Evolutionary conservation across 1,140 invertebrate genomes (phyloP).

Genomic region (Aphelenchoides fujianensis): DNA sequence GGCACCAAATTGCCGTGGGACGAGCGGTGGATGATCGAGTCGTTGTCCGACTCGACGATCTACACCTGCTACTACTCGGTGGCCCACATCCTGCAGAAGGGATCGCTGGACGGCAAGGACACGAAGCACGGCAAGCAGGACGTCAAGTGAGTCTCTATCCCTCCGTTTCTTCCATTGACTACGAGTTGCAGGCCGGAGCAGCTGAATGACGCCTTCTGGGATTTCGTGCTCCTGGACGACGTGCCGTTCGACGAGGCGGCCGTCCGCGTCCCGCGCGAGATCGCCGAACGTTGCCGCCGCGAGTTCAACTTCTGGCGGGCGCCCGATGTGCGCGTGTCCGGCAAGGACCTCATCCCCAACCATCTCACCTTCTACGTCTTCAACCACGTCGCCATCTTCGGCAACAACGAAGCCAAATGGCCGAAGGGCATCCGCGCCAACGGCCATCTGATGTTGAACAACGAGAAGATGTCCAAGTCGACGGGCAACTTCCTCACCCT

Average conservation of each 20-base stretch:
- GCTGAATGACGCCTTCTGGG: conserved; percentile 91
- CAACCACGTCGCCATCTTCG: conserved; percentile 95
- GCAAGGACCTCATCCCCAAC: conserved; percentile 98
- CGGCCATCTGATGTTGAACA: conserved; percentile 92
- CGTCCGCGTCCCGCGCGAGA: conserved; percentile 65
- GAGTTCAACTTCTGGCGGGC: conserved; percentile 97
- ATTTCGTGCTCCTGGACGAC: conserved; percentile 73
- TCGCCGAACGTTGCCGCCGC: background rate
- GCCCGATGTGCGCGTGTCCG: conserved; percentile 86
- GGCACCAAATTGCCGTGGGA: conserved; percentile 97
- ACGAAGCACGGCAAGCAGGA: conserved; percentile 73
- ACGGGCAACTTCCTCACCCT: conserved; percentile 97
- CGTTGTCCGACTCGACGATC: conserved; percentile 96
- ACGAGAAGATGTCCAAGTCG: conserved; percentile 98
- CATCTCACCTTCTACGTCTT: conserved; percentile 94
- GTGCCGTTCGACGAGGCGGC: conserved; percentile 69
- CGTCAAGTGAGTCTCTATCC: conserved; percentile 67
- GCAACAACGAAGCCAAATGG: conserved; percentile 80
- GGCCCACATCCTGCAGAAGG: conserved; percentile 81
- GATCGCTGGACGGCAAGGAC: conserved; percentile 11
- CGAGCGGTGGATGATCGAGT: conserved; percentile 92
- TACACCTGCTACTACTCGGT: conserved; percentile 99
- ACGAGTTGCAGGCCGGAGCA: conserved; percentile 70
- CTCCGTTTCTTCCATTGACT: too few relatives aligned
- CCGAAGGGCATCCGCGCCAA: conserved; percentile 86